phyloP scores from a whole-genome alignment of 2,797 vertebrate genomes.

The Diplodus sargus region DNA sequence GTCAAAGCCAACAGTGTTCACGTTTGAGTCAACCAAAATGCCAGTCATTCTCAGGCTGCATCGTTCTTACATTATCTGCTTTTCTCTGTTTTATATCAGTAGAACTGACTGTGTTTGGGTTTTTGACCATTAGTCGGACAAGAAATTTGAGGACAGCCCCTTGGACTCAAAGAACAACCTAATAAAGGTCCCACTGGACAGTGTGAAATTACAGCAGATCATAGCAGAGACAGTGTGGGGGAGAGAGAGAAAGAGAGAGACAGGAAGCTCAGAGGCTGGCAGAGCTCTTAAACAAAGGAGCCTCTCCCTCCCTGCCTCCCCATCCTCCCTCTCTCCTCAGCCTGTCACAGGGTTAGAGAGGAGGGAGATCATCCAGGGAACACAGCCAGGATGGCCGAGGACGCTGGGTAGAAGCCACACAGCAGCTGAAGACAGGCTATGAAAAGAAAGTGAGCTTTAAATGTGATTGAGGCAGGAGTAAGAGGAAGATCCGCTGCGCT shows the following conservation, averaged over 20 bases:
- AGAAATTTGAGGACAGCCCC: not conserved
- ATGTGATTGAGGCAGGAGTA: conserved; percentile 29
- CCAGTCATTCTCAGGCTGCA: not conserved
- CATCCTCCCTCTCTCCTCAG: conserved; percentile 12
- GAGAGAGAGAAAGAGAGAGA: conserved; percentile 5
- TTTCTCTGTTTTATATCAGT: not conserved
- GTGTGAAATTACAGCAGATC: not conserved
- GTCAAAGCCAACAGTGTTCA: no score
- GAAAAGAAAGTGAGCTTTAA: conserved; percentile 22
- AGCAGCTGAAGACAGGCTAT: conserved; percentile 17
- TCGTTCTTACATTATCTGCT: not conserved
- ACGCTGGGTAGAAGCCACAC: conserved; percentile 23
- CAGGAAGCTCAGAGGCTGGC: conserved; percentile 20
- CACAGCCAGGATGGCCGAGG: conserved; percentile 21
- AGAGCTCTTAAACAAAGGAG: conserved; percentile 53
- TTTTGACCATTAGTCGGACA: not conserved
- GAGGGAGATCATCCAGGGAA: conserved; percentile 21
- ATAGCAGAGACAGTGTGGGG: not conserved
- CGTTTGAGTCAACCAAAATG: no score
- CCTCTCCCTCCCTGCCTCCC: conserved; percentile 28
- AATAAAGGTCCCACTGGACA: not conserved
- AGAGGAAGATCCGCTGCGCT: conserved; percentile 34
- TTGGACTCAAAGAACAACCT: not conserved
- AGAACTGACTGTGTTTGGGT: not conserved
- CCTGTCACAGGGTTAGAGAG: conserved; percentile 4